Evolutionary conservation across 2,113 vertebrate genomes (phyloP).

Genomic region (Astur gentilis): DNA sequence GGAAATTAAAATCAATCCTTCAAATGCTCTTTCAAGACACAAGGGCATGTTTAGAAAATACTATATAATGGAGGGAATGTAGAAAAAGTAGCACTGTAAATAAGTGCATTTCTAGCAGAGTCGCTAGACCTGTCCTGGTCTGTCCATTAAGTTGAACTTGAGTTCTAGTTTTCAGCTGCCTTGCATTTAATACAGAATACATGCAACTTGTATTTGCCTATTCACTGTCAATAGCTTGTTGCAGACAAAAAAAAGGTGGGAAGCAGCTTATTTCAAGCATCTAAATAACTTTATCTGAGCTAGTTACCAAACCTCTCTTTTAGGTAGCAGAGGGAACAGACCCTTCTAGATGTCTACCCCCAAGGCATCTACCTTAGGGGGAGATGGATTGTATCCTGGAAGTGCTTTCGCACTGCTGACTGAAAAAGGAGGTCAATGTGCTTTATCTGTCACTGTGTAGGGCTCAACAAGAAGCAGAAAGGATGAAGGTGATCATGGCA

Average conservation of each 20-base stretch:
- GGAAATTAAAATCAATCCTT: not conserved
- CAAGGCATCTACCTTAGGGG: not conserved
- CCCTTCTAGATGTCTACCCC: not conserved
- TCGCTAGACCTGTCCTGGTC: not conserved
- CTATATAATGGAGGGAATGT: accelerated
- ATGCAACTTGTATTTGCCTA: not conserved
- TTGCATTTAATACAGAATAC: not conserved
- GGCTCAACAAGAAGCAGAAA: not conserved
- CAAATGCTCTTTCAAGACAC: not conserved
- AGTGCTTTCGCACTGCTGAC: not conserved
- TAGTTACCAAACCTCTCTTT: not conserved
- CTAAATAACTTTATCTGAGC: not conserved
- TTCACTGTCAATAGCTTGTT: not conserved
- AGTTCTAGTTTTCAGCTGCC: not conserved
- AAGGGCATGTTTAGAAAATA: not conserved
- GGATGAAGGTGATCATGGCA: not conserved
- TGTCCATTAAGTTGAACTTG: not conserved
- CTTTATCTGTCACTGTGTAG: not conserved
- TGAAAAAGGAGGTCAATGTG: not conserved
- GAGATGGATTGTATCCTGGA: not conserved
- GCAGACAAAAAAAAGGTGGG: not conserved
- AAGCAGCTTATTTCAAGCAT: not conserved
- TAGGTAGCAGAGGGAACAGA: not conserved
- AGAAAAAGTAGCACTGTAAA: not conserved
- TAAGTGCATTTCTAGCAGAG: not conserved